These are phyloP conservation scores for Pseudomugil tenellus DNA, from an alignment of 2,797 vertebrate species.

Conservation along the genomic window DNA sequence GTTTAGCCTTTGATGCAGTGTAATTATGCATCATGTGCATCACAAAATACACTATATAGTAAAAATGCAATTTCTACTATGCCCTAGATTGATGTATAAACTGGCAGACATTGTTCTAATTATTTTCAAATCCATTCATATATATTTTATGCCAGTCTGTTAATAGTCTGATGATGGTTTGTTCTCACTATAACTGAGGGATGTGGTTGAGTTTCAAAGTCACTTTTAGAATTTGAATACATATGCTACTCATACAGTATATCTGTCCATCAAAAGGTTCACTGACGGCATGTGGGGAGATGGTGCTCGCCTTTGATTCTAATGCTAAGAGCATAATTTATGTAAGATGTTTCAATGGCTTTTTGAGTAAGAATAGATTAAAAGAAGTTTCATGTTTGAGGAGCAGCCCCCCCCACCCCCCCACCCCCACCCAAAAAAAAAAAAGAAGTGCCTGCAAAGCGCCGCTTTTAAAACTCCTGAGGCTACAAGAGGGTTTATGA, in stretches of 20 bases:
- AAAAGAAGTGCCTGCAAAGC: slow-evolving; percentile 74
- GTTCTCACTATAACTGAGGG: slow-evolving; percentile 43
- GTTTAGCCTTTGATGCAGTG: not conserved
- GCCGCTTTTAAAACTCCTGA: slow-evolving; percentile 74
- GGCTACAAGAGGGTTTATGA: slow-evolving; percentile 72
- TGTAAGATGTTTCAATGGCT: slow-evolving; percentile 85
- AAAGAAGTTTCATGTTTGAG: slow-evolving; percentile 78
- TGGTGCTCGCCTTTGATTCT: slow-evolving; percentile 81
- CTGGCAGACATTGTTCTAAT: slow-evolving; percentile 13
- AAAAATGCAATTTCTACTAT: slow-evolving; percentile 6
- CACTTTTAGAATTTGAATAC: slow-evolving; percentile 61
- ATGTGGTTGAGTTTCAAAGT: slow-evolving; percentile 60
- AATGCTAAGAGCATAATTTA: slow-evolving; percentile 88
- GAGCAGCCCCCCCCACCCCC: too few species aligned
- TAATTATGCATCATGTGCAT: not conserved
- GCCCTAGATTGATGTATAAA: slow-evolving; percentile 10
- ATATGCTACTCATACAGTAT: slow-evolving; percentile 68
- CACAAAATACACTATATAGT: too few species aligned
- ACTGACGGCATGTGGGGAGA: slow-evolving; percentile 70
- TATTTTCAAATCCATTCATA: slow-evolving; percentile 12
- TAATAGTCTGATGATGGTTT: slow-evolving; percentile 24
- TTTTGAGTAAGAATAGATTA: slow-evolving; percentile 85
- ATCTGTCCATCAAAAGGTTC: slow-evolving; percentile 81
- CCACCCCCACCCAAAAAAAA: slow-evolving; percentile 60
- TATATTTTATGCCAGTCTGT: slow-evolving; percentile 31